phyloP scores from a whole-genome alignment of 2,113 vertebrate genomes.

The Atlantisia rogersi region DNA sequence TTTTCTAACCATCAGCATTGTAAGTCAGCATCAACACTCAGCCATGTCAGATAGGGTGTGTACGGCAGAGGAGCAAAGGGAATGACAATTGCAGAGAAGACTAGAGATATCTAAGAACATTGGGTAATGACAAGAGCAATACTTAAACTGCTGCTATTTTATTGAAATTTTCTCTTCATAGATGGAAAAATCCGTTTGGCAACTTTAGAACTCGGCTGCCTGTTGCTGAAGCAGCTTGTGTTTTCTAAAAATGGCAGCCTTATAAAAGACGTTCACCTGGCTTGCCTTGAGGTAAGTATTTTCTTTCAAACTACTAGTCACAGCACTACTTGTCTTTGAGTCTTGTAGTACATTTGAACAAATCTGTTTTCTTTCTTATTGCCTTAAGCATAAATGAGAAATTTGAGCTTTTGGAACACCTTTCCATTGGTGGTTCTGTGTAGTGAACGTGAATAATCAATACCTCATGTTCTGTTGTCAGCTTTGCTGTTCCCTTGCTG shows the following conservation, averaged over 20 bases:
- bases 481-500: neutral
- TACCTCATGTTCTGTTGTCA: neutral
- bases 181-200: slow-evolving; percentile 95
- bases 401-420: neutral
- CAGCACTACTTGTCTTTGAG: neutral
- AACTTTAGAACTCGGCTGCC: slow-evolving; percentile 92
- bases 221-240: slow-evolving; percentile 94
- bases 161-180: slow-evolving; percentile 54
- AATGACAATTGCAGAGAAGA: neutral
- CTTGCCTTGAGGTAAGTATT: slow-evolving; percentile 90
- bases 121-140: neutral
- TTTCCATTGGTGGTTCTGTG: neutral
- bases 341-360: neutral
- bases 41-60: neutral
- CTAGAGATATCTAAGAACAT: neutral
- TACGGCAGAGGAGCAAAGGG: neutral
- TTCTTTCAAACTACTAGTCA: neutral
- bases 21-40: neutral
- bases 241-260: slow-evolving; percentile 84
- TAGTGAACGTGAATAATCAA: neutral
- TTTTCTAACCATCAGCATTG: neutral
- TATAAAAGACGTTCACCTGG: slow-evolving; percentile 94
- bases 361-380: neutral
- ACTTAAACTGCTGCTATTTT: neutral
- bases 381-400: neutral